Evolutionary conservation across 1,140 invertebrate species (phyloP).

Genomic region (Mycetomoellerius zeteki): DNA sequence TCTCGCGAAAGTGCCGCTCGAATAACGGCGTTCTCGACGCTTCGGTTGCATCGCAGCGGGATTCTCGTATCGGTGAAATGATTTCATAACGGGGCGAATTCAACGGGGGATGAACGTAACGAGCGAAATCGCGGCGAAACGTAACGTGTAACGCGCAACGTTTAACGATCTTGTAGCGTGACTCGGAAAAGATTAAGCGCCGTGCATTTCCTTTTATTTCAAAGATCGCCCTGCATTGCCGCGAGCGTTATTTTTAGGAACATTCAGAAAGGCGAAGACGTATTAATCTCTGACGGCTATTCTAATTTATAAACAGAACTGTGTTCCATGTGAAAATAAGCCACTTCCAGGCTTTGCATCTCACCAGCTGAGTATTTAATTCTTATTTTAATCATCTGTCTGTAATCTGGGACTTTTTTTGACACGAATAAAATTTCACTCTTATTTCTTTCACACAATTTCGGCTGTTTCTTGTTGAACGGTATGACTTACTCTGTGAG

Average conservation of each 20-base stretch:
- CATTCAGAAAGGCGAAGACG: not conserved
- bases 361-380: not conserved
- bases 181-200: not conserved
- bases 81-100: not conserved
- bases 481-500: no score
- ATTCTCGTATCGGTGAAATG: not conserved
- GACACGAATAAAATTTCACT: no score
- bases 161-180: not conserved
- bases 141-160: not conserved
- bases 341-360: not conserved
- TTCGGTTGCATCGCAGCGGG: not conserved
- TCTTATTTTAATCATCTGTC: not conserved
- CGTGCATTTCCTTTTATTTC: not conserved
- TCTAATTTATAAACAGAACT: not conserved
- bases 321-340: not conserved
- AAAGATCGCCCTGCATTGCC: not conserved
- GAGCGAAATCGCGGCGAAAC: not conserved
- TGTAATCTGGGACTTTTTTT: no score
- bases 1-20: conserved; percentile 20
- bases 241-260: not conserved
- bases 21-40: conserved; percentile 11
- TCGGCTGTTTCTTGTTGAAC: no score
- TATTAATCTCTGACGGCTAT: not conserved
- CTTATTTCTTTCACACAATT: no score
- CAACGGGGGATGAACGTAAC: not conserved